Base-by-base conservation (phyloP, 2,113 vertebrate genomes). In the Catharus minimus region DNA sequence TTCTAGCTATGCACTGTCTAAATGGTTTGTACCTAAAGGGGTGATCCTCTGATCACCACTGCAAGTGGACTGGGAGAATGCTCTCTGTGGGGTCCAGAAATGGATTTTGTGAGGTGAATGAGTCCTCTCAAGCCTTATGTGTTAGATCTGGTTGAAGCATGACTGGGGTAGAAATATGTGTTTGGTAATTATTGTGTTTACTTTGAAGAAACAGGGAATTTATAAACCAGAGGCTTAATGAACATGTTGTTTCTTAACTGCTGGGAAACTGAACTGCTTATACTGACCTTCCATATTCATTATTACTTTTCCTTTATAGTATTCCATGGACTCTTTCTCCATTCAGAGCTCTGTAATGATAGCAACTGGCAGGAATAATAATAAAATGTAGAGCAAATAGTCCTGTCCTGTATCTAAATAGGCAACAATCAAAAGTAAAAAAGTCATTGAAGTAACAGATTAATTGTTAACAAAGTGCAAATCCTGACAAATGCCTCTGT, bases 41-140 rank as follows among this genome's bases (percentile, higher is more conserved):
- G 5, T 38, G 4, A 2, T 55, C 12, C 50, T 72, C 32, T 65
- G 15, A 21, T 49, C 43, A 41, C 23, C 17, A 13, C 53, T 74
- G 43, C 12, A 21, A 0, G 1, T 30, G 20, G 28, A 15, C 26
- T 6, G 2, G 2, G 16, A 20, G 14, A 14, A 36, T 58, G 11
- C 6, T 7, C 2, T 14, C n/a, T 44, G 10, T 2, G 20, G 32
- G 8, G 9, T 49, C 27, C 36, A 75, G 24, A 62, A 72, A 75
- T 0, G 0, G 39, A 15, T 32, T 81, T 83, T 67, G 19, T 86
- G 24, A 71, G 46, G 16, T 30, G 19, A 74, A 38, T 36, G 9
- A 13, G 8, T 23, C 67, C 13, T 23, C 5, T 33, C 15, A 2
- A 86, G 64, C 9, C 27, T 81, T 33, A 27, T 0, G 0, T 50